Conservation (phyloP, 2,888 invertebrate genomes). For the Melieria picta region DNA sequence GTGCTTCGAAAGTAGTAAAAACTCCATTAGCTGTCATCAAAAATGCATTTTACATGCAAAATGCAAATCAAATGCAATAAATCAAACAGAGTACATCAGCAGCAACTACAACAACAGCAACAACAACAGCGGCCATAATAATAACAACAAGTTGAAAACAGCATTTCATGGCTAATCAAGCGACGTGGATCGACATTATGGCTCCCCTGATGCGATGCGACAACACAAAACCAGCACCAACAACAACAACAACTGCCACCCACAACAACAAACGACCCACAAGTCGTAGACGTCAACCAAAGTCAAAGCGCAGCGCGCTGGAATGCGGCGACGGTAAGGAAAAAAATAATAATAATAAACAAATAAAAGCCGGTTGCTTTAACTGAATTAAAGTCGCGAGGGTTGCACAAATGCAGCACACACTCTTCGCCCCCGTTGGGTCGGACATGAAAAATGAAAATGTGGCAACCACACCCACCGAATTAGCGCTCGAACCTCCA, state of each 20-base stretch:
- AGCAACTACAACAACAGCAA: neutral
- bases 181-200: conserved; percentile 19
- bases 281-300: neutral
- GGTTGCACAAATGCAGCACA: no score
- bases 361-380: no score
- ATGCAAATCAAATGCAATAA: conserved; percentile 54
- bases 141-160: no score
- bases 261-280: neutral
- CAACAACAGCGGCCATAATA: neutral
- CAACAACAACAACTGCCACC: conserved; percentile 38
- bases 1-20: conserved; percentile 51
- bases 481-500: no score
- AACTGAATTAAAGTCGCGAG: no score
- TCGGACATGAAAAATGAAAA: no score
- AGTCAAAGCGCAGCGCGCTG: neutral
- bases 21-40: conserved; percentile 59
- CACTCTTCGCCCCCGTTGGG: no score
- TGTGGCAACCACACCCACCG: no score
- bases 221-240: neutral
- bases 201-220: conserved; percentile 26
- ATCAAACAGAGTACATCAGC: conserved; percentile 45
- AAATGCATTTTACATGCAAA: conserved; percentile 53
- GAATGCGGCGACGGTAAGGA: no score
- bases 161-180: conserved; percentile 53
- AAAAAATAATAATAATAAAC: no score